Conservation (phyloP, 2,888 invertebrate species). For the Zootermopsis nevadensis region DNA sequence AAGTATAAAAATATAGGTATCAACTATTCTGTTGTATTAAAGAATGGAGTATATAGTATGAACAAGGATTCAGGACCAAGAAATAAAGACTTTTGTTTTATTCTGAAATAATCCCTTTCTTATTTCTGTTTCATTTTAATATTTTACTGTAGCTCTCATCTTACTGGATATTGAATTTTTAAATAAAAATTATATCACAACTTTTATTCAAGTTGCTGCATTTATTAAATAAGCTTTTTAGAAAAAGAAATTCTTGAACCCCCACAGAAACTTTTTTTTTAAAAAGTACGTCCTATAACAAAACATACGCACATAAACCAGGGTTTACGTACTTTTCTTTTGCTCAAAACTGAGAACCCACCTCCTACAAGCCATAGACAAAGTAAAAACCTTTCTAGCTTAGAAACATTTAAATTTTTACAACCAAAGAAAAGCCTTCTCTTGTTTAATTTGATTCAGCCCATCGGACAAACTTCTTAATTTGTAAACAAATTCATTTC, state of each 20-base stretch:
- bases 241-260: neutral
- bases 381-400: neutral
- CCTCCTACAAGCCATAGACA: slow-evolving; percentile 1
- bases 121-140: too few relatives aligned
- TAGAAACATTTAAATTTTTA: neutral
- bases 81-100: too few relatives aligned
- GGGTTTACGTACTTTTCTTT: neutral
- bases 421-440: neutral
- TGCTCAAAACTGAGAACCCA: neutral
- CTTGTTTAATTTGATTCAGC: slow-evolving; percentile 5
- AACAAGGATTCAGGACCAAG: too few relatives aligned
- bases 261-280: neutral
- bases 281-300: neutral
- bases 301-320: neutral
- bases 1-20: too few relatives aligned
- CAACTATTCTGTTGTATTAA: too few relatives aligned
- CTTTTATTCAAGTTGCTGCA: neutral
- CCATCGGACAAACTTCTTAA: slow-evolving; percentile 21
- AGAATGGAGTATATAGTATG: too few relatives aligned
- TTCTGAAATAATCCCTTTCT: too few relatives aligned
- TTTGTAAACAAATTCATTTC: slow-evolving; percentile 33
- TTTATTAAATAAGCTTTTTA: neutral
- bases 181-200: too few relatives aligned
- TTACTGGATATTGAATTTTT: too few relatives aligned
- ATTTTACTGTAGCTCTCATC: too few relatives aligned